A percentile compares a stretch with the other conserved stretches of the same genome.
Conservation (phyloP, 2,888 invertebrate species). For the Ornithoptera alexandrae region DNA sequence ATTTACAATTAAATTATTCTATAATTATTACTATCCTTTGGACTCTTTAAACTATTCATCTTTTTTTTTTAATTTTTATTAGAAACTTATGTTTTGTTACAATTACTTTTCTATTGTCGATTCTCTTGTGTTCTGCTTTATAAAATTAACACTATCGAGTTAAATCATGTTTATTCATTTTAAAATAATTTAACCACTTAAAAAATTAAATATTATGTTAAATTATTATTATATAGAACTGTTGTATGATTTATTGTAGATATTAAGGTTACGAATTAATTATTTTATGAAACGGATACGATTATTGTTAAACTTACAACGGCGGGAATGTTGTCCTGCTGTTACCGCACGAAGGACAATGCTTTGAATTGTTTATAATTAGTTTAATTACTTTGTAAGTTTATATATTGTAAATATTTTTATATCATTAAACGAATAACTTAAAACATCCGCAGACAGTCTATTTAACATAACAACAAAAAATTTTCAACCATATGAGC, state of each 20-base stretch:
- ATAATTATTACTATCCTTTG: too few species aligned
- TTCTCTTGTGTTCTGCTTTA: background rate
- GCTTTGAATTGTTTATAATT: slow-evolving; percentile 6
- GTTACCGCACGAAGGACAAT: slow-evolving; percentile 31
- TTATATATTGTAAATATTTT: background rate
- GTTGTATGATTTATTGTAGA: slow-evolving; percentile 1
- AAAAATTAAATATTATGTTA: background rate
- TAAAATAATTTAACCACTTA: background rate
- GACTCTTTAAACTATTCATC: too few species aligned
- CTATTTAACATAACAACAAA: too few species aligned
- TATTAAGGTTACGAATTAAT: slow-evolving; percentile 9
- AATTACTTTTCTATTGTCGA: background rate
- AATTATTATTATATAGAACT: slow-evolving; percentile 7
- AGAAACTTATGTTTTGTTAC: background rate
- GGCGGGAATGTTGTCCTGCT: slow-evolving; percentile 38
- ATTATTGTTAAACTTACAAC: slow-evolving; percentile 32
- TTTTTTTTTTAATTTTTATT: too few species aligned
- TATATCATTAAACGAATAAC: background rate
- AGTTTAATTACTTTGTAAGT: slow-evolving; percentile 1
- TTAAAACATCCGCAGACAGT: too few species aligned
- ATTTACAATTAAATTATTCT: background rate
- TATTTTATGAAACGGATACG: slow-evolving; percentile 33
- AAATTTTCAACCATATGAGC: too few species aligned
- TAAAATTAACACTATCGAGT: background rate
- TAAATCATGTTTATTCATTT: background rate